Conservation (phyloP, 1,140 invertebrate genomes). For the Drosophila willistoni region DNA sequence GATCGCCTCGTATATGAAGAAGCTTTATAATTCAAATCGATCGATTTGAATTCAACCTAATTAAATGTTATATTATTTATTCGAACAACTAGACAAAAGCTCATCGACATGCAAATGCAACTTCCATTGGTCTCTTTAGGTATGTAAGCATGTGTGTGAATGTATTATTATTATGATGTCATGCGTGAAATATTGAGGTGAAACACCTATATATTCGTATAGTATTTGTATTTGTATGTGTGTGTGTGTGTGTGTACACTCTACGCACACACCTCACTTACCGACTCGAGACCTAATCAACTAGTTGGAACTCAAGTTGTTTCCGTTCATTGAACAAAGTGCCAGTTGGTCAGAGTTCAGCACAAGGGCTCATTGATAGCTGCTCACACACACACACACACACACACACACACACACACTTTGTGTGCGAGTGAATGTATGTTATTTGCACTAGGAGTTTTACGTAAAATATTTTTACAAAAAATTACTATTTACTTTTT, state of each 20-base stretch:
- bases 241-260: neutral
- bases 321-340: slow-evolving; percentile 69
- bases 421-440: neutral
- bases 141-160: slow-evolving; percentile 15
- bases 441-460: neutral
- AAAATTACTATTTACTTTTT: too few relatives aligned
- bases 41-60: slow-evolving; percentile 8
- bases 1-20: too few relatives aligned
- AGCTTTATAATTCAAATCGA: neutral
- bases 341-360: slow-evolving; percentile 46
- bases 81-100: neutral
- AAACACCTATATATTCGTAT: slow-evolving; percentile 49
- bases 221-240: neutral
- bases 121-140: neutral
- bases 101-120: slow-evolving; percentile 3
- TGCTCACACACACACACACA: too few relatives aligned
- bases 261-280: slow-evolving; percentile 17
- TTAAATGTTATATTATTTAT: slow-evolving; percentile 29
- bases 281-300: slow-evolving; percentile 56
- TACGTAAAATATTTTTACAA: neutral
- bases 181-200: slow-evolving; percentile 71
- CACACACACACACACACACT: neutral
- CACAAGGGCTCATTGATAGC: slow-evolving; percentile 13
- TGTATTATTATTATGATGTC: slow-evolving; percentile 64
- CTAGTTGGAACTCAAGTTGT: slow-evolving; percentile 57